Evolutionary conservation across 2,888 invertebrate species (phyloP).

Genomic region (Uloborus plumipes): DNA sequence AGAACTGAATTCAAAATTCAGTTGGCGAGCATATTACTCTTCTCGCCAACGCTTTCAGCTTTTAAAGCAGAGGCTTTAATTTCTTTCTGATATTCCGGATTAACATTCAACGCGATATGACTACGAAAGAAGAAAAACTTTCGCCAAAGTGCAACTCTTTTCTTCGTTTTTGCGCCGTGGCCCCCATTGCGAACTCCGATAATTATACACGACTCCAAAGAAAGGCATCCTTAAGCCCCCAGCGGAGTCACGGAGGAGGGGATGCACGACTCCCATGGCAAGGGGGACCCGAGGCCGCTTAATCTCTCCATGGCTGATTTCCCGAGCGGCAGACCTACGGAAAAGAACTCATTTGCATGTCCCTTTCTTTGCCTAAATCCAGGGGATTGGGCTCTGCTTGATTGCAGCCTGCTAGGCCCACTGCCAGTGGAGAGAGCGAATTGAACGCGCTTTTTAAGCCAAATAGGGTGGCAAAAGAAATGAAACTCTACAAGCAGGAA

Average conservation of each 20-base stretch:
- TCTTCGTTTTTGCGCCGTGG: conserved; percentile 9
- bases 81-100: conserved; percentile 51
- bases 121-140: conserved; percentile 20
- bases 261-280: neutral
- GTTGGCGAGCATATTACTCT: conserved; percentile 31
- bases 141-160: neutral
- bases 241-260: conserved; percentile 17
- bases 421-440: neutral
- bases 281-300: conserved; percentile 6
- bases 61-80: conserved; percentile 38
- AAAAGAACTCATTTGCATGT: conserved; percentile 52
- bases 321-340: conserved; percentile 47
- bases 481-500: too few species aligned
- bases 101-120: conserved; percentile 44
- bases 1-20: conserved; percentile 36
- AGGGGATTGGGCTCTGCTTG: conserved; percentile 43
- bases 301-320: conserved; percentile 57
- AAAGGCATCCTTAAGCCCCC: conserved; percentile 34
- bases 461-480: too few species aligned
- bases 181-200: conserved; percentile 39
- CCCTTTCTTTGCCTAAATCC: conserved; percentile 30
- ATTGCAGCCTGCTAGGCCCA: conserved; percentile 25
- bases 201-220: conserved; percentile 43
- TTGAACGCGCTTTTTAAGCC: too few species aligned
- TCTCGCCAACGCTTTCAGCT: conserved; percentile 7